Evolutionary conservation across 2,888 invertebrate genomes (phyloP).

Genomic region (Stenichneumon culpator): DNA sequence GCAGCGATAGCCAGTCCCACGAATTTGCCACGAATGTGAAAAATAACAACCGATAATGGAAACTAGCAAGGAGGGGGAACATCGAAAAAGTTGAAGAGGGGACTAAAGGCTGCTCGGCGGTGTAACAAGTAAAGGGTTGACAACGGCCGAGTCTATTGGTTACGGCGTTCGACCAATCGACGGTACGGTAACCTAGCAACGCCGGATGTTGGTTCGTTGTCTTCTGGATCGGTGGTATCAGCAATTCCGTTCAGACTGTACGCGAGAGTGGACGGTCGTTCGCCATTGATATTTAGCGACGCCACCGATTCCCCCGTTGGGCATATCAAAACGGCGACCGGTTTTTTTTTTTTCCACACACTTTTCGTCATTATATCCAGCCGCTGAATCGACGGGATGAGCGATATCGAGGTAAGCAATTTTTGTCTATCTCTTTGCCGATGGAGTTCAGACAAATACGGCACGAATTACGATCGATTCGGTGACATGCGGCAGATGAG

Average conservation of each 20-base stretch:
- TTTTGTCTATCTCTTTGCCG: not conserved
- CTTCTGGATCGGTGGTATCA: constrained; percentile 51
- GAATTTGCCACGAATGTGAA: not conserved
- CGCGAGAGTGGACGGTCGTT: constrained; percentile 66
- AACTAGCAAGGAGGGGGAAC: not conserved
- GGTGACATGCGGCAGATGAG: constrained; percentile 69
- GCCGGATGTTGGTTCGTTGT: constrained; percentile 76
- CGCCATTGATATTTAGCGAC: constrained; percentile 78
- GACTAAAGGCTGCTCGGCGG: not conserved
- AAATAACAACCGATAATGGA: not conserved
- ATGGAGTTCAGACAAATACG: constrained; percentile 2
- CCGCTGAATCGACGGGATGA: constrained; percentile 73
- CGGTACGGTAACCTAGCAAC: constrained; percentile 76
- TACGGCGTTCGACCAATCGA: constrained; percentile 54
- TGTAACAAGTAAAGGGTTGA: not conserved
- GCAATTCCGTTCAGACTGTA: constrained; percentile 64
- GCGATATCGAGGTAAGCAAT: constrained; percentile 79
- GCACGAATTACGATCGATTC: constrained; percentile 64
- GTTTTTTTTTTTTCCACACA: constrained; percentile 50
- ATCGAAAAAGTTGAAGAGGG: not conserved
- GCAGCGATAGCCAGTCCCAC: not conserved
- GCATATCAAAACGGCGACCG: constrained; percentile 43
- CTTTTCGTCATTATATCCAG: constrained; percentile 40
- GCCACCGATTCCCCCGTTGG: constrained; percentile 68
- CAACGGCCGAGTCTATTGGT: constrained; percentile 24